Base-by-base conservation (phyloP, 2,797 vertebrate genomes). In the Macroramphosus scolopax region DNA sequence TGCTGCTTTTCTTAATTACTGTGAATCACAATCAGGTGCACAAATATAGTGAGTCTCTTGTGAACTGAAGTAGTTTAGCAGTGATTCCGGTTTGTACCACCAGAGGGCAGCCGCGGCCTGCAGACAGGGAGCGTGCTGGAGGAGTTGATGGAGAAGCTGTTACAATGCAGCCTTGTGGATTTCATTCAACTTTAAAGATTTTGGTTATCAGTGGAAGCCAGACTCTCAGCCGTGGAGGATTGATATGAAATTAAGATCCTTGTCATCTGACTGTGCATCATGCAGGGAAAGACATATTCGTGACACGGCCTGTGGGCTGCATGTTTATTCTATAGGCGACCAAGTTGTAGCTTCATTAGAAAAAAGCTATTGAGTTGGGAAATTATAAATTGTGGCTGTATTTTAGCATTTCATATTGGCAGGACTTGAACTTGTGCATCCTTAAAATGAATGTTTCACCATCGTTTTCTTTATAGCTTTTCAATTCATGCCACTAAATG, bases 141-240 rank as follows among this genome's bases (percentile, higher is more conserved):
- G 36, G 35, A 45, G 29, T 26, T 35, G 49, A 33, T 17, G 14
- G 51, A 52, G 32, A 49, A 25, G 30, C 4, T 50, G 33, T 47
- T 61, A 58, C 51, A 43, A 58, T 41, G 50, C 59, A 61, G 61
- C 46, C 60, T 52, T 9, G 37, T 68, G 62, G 75, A 64, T 78
- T 72, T 68, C 38, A 51, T 57, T 81, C 47, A 73, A 67, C 59
- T 77, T 77, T 70, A 52, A 70, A 78, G 69, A 71, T 78, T 51
- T 73, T 57, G 47, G 64, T 82, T 78, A 82, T 85, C 74, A 75
- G 71, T 33, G 32, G 49, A 51, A 47, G 47, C 45, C 77, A 82
- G 72, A 72, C 71, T 69, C 46, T 51, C 6, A 0, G 57, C 68
- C 75, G 68, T 43, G 13, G 29, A 39, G 55, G 39, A 43, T 53